Conservation (phyloP, 2,113 vertebrate genomes). For the Alces alces region DNA sequence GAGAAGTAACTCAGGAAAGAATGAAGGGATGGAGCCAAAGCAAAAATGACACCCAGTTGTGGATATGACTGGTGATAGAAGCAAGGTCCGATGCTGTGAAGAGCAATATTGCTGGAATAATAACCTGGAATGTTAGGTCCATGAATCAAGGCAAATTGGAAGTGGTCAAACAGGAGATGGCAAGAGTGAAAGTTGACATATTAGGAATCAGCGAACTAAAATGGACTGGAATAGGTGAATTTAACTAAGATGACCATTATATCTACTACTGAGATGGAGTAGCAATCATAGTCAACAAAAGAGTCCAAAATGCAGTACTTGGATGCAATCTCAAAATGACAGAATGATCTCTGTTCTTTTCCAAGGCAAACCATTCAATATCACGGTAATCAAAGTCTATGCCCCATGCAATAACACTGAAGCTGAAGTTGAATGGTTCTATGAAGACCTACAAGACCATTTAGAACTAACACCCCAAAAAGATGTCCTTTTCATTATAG, state of each 20-base stretch:
- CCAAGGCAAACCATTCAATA: neutral
- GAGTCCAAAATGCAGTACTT: neutral
- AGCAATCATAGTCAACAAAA: neutral
- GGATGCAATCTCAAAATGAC: neutral
- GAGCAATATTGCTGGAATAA: neutral
- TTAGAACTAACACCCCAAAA: neutral
- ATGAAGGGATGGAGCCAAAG: neutral
- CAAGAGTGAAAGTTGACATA: rapidly evolving
- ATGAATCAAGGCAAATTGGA: neutral
- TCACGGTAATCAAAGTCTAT: neutral
- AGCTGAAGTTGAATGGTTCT: neutral
- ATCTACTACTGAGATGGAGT: neutral
- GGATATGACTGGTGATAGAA: neutral
- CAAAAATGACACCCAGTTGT: neutral
- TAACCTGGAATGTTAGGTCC: neutral
- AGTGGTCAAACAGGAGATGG: neutral
- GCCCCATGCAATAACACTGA: neutral
- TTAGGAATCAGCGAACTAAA: neutral
- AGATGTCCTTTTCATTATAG: neutral
- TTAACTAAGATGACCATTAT: neutral
- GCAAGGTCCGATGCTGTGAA: neutral
- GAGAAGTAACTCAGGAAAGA: neutral
- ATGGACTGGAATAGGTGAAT: neutral
- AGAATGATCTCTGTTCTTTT: neutral
- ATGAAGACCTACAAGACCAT: neutral